Base-by-base conservation (phyloP, 2,888 invertebrate genomes). In the Teleogryllus oceanicus region DNA sequence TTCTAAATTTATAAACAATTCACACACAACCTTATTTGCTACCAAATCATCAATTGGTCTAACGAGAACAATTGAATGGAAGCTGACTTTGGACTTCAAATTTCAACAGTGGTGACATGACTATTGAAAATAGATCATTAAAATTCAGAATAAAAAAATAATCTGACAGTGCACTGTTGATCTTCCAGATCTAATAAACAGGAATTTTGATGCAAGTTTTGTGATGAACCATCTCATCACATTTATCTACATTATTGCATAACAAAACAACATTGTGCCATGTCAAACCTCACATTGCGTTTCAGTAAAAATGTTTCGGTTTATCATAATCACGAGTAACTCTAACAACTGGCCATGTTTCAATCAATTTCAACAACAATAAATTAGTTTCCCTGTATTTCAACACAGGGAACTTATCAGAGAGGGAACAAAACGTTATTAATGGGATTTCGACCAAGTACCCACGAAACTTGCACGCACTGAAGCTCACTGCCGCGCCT, bases 291-390 rank as follows among this genome's bases (percentile, higher is more conserved):
- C 8, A 37, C 37, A 37, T 37, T 37, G 37, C 37, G 5, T 37
- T 37, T 37, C 37, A 37, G 37, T 37, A 37, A 37, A 37, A 37
- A 37, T 8, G 37, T 37, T 37, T 37, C 37, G 5, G 37, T 37
- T 37, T 37, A 37, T 37, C 37, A 37, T 37, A 37, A 8, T 37
- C 37, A 62, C 62, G n/a, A 13, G 62, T 62, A 13, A 18, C 62
- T 62, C 62, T 37, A 62, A 62, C 62, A 62, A 62, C 62, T 62
- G 62, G 62, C 62, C 62, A 62, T 62, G n/a, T 62, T 62, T 62
- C 13, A 62, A 18, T 62, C 13, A n/a, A 18, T 62, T 62, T 62
- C 62, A 62, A 62, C 62, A 62, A 62, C n/a, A 62, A 62, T 62
- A 62, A 62, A 62, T 62, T 18, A 18, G 16, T 62, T 62, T 62